phyloP scores from a whole-genome alignment of 2,797 vertebrate genomes.

The Enoplosus armatus region DNA sequence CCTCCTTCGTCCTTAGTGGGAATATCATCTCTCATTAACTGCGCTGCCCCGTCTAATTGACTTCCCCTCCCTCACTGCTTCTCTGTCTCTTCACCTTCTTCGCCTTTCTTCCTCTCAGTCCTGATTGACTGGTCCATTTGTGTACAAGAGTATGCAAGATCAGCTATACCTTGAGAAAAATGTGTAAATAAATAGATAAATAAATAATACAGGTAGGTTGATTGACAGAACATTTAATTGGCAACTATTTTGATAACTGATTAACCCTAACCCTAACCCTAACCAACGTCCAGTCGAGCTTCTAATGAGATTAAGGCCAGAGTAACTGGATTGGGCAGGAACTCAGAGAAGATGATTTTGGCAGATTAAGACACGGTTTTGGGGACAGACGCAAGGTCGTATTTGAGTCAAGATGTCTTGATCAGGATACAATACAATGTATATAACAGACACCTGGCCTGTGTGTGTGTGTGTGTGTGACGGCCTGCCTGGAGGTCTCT shows the following conservation, averaged over 20 bases:
- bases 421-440: not conserved
- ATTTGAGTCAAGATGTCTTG: slow-evolving; percentile 7
- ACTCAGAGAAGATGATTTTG: slow-evolving; percentile 52
- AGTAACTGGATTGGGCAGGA: slow-evolving; percentile 60
- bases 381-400: slow-evolving; percentile 27
- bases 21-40: slow-evolving; percentile 60
- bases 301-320: slow-evolving; percentile 61
- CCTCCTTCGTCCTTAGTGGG: slow-evolving; percentile 40
- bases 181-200: not conserved
- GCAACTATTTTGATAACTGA: not conserved
- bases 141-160: not conserved
- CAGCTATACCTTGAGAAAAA: not conserved
- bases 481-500: slow-evolving; percentile 6
- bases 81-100: not conserved
- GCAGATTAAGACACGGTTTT: slow-evolving; percentile 29
- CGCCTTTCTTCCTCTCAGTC: slow-evolving; percentile 9
- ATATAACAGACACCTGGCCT: not conserved
- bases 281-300: slow-evolving; percentile 53
- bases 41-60: slow-evolving; percentile 44
- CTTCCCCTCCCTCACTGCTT: slow-evolving; percentile 12
- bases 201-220: not conserved
- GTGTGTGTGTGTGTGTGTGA: slow-evolving; percentile 2
- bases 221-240: not conserved
- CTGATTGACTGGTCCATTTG: slow-evolving; percentile 17
- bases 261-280: too few relatives aligned